A percentile compares a stretch with the other conserved stretches of the same genome.
Conservation (phyloP, 2,797 vertebrate genomes). For the Lepus townsendii region DNA sequence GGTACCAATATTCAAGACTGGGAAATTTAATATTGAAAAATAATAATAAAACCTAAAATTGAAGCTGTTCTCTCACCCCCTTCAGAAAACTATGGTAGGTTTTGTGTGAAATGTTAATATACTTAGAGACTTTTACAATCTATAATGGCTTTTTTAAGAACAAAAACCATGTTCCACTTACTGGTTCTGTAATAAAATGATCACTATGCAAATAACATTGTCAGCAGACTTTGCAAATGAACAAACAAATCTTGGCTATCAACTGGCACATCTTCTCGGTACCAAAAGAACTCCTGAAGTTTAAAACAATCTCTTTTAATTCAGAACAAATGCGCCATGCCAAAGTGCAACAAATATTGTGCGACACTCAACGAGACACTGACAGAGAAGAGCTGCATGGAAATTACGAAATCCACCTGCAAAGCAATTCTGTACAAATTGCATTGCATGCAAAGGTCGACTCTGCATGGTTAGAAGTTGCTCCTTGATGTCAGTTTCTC, state of each 20-base stretch:
- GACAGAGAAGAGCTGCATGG: conserved; percentile 92
- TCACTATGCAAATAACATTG: conserved; percentile 88
- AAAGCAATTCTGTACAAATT: conserved; percentile 91
- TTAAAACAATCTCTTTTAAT: conserved; percentile 89
- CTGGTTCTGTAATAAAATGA: conserved; percentile 88
- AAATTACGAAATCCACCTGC: conserved; percentile 90
- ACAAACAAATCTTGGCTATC: conserved; percentile 89
- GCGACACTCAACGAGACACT: conserved; percentile 92
- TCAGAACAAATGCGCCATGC: conserved; percentile 91
- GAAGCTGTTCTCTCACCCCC: conserved; percentile 84
- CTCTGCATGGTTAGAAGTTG: conserved; percentile 84
- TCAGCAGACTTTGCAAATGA: conserved; percentile 91
- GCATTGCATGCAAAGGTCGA: conserved; percentile 90
- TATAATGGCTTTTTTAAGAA: conserved; percentile 90
- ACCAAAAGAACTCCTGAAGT: conserved; percentile 89
- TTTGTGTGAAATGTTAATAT: conserved; percentile 92
- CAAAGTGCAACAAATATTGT: conserved; percentile 93
- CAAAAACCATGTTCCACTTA: conserved; percentile 86
- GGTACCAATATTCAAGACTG: conserved; percentile 92
- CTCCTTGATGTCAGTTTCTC: conserved; percentile 87
- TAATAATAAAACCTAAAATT: conserved; percentile 90
- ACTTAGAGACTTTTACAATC: conserved; percentile 90
- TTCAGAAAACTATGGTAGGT: conserved; percentile 91
- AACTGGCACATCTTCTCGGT: conserved; percentile 90
- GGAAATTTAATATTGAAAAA: conserved; percentile 91